Conservation (phyloP, 2,113 vertebrate species). For the Corydoras sp. region DNA sequence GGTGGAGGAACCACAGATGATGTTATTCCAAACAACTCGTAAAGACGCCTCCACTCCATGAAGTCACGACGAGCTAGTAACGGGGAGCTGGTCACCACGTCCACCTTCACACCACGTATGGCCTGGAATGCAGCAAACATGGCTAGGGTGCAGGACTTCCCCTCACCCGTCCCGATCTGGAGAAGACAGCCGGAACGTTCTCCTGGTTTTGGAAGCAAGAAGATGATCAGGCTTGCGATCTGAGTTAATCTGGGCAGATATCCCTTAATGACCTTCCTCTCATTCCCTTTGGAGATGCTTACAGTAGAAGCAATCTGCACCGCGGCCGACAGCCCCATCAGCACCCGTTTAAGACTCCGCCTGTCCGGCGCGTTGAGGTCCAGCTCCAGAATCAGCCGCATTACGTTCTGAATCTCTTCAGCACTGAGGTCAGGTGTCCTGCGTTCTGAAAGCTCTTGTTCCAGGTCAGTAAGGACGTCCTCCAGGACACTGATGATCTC, state of each 20-base stretch:
- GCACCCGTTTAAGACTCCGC: slow-evolving; percentile 17
- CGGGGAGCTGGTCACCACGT: slow-evolving; percentile 41
- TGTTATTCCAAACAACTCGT: slow-evolving; percentile 38
- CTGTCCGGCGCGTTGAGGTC: slow-evolving; percentile 29
- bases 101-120: slow-evolving; percentile 36
- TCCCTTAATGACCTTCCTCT: slow-evolving; percentile 25
- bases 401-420: background rate
- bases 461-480: background rate
- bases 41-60: slow-evolving; percentile 40
- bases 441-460: slow-evolving; percentile 1
- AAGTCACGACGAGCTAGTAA: slow-evolving; percentile 37
- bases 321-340: slow-evolving; percentile 30
- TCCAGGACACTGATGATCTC: slow-evolving; percentile 2
- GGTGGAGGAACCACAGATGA: slow-evolving; percentile 37
- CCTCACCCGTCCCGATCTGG: slow-evolving; percentile 46
- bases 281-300: slow-evolving; percentile 7
- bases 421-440: background rate
- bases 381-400: slow-evolving; percentile 21
- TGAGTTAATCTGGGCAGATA: slow-evolving; percentile 45
- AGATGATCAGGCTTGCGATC: slow-evolving; percentile 36
- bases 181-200: slow-evolving; percentile 36
- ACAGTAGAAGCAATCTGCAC: slow-evolving; percentile 29
- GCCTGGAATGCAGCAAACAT: slow-evolving; percentile 42
- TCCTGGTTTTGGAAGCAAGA: slow-evolving; percentile 26
- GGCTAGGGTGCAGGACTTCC: slow-evolving; percentile 44